A percentile compares a stretch with the other conserved stretches of the same genome.
Conservation (phyloP, 2,113 vertebrate species). For the Bungarus multicinctus region DNA sequence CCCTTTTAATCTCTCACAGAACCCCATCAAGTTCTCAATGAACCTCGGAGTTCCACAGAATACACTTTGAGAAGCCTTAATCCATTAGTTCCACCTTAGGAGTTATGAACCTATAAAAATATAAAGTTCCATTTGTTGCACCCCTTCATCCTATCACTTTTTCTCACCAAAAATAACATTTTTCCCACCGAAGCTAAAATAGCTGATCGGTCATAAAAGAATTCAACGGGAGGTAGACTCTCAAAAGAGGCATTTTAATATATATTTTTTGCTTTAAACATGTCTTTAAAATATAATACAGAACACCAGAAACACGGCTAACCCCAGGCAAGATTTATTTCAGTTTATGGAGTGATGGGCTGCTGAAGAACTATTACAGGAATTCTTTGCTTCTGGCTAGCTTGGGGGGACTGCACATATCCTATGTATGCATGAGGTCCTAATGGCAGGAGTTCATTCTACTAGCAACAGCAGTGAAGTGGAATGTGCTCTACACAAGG, state of each 20-base stretch:
- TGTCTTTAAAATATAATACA: not conserved
- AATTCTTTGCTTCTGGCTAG: not conserved
- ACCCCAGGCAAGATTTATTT: constrained; percentile 2
- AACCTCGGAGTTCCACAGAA: not conserved
- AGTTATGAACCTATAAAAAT: not conserved
- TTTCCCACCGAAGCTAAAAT: not conserved
- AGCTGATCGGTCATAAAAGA: not conserved
- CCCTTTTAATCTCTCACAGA: not conserved
- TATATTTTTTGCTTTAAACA: not conserved
- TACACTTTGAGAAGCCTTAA: not conserved
- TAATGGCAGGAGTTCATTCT: constrained; percentile 10
- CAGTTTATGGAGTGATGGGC: not conserved
- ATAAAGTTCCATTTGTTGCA: not conserved
- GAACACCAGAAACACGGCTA: not conserved
- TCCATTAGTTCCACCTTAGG: not conserved
- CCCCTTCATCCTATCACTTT: not conserved
- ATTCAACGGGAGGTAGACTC: not conserved
- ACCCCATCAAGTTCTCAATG: not conserved
- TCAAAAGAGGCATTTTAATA: not conserved
- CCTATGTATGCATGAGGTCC: fast-evolving
- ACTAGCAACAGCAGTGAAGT: not conserved
- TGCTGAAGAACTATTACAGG: not conserved
- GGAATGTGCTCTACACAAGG: not conserved
- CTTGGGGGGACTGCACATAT: not conserved
- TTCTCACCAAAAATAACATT: not conserved